Conservation (phyloP, 2,797 vertebrate species). For the Sebastes elongatus region DNA sequence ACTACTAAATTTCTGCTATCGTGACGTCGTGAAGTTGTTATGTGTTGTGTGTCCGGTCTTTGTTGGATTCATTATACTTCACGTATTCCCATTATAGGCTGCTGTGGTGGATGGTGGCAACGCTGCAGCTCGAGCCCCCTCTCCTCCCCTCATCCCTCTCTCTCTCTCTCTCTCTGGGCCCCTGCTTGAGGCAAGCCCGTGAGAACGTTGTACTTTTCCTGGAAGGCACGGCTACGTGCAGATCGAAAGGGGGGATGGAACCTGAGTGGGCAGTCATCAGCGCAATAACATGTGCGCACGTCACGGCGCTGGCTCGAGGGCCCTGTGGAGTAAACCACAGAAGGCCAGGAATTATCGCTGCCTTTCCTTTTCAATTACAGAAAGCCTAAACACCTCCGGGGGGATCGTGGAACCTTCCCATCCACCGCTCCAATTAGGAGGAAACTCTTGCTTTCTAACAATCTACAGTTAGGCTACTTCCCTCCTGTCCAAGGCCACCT, state of each 20-base stretch:
- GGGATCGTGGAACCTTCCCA: constrained; percentile 62
- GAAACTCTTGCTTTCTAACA: constrained; percentile 78
- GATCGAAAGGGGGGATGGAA: constrained; percentile 71
- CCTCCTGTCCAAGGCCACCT: constrained; percentile 65
- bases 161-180: constrained; percentile 39
- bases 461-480: constrained; percentile 58
- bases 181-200: constrained; percentile 58
- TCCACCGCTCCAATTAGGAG: constrained; percentile 67
- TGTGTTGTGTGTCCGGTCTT: neutral
- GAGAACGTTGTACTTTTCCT: constrained; percentile 78
- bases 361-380: constrained; percentile 82
- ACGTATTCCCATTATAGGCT: constrained; percentile 33
- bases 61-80: constrained; percentile 31
- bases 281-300: constrained; percentile 79
- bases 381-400: constrained; percentile 73
- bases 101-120: constrained; percentile 45
- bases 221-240: constrained; percentile 75
- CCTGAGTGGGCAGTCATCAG: constrained; percentile 76
- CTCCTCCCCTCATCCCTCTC: constrained; percentile 12
- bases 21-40: neutral
- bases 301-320: constrained; percentile 72
- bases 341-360: constrained; percentile 76
- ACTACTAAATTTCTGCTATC: too few species aligned
- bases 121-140: constrained; percentile 20
- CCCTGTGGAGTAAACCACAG: constrained; percentile 73